These are phyloP conservation scores for Origma solitaria DNA, from an alignment of 2,113 vertebrate species.

Conservation along the genomic window DNA sequence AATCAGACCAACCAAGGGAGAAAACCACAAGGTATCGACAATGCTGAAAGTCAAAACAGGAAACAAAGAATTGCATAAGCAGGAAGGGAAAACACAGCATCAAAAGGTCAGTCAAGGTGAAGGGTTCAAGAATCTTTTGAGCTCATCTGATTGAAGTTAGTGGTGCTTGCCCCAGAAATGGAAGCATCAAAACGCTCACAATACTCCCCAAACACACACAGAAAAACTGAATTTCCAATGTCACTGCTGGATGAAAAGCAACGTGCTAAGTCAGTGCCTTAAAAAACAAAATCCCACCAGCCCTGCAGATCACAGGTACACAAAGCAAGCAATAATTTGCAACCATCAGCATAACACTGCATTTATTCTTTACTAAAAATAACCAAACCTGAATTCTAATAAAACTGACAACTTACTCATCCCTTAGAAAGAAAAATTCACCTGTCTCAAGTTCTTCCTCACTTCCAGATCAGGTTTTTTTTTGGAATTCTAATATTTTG, in stretches of 20 bases:
- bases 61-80: background rate
- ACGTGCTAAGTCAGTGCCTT: background rate
- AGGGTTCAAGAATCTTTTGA: background rate
- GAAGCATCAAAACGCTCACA: background rate
- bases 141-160: background rate
- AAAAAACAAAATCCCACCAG: background rate
- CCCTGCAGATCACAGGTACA: background rate
- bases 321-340: background rate
- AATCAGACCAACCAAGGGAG: background rate
- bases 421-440: background rate
- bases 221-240: background rate
- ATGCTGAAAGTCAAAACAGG: background rate
- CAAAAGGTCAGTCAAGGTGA: background rate
- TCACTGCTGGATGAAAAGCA: background rate
- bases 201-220: background rate
- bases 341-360: background rate
- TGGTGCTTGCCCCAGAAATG: background rate
- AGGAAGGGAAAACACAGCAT: background rate
- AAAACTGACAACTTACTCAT: background rate
- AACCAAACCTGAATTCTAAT: background rate
- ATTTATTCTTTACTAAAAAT: background rate
- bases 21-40: background rate
- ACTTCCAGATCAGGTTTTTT: background rate
- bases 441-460: background rate
- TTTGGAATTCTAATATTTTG: slow-evolving; percentile 8